Percentiles rank a stretch among this genome's conserved stretches.
Conservation (phyloP, 2,888 invertebrate genomes). For the Phorcus lineatus region DNA sequence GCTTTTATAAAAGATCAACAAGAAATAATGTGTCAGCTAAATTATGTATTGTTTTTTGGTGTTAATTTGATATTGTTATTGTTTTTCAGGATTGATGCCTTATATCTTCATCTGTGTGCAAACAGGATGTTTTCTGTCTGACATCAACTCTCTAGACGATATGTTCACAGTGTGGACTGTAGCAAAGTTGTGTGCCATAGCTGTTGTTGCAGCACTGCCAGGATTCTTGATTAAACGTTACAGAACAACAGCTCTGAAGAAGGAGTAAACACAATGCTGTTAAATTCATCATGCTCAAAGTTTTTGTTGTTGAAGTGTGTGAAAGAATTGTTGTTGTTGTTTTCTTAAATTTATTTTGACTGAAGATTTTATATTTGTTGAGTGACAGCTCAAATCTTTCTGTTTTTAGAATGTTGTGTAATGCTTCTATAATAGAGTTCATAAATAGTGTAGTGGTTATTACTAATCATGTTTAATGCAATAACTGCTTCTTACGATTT, state of each 20-base stretch:
- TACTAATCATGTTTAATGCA: too few species aligned
- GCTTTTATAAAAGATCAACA: too few species aligned
- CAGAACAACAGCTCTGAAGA: background rate
- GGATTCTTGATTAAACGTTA: conserved; percentile 59
- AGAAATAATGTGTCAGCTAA: too few species aligned
- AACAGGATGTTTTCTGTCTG: conserved; percentile 79
- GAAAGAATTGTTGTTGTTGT: background rate
- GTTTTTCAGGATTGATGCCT: conserved; percentile 79
- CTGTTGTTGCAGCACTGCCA: conserved; percentile 72
- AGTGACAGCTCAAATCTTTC: too few species aligned
- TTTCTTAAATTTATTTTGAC: too few species aligned
- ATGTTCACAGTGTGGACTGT: conserved; percentile 75
- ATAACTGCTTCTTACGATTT: too few species aligned
- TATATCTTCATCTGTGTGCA: conserved; percentile 81
- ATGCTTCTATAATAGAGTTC: too few species aligned
- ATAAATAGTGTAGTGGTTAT: too few species aligned
- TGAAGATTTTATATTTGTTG: too few species aligned
- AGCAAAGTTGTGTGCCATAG: conserved; percentile 72
- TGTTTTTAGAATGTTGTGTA: too few species aligned
- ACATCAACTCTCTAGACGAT: conserved; percentile 77
- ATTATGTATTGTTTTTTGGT: too few species aligned
- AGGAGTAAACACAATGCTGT: background rate
- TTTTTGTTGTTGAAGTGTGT: background rate
- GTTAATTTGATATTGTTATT: background rate
- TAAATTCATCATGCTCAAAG: background rate